A percentile compares a stretch with the other conserved stretches of the same genome.
Evolutionary conservation across 2,888 invertebrate genomes (phyloP).

Genomic region (Ctenicera cuprea): DNA sequence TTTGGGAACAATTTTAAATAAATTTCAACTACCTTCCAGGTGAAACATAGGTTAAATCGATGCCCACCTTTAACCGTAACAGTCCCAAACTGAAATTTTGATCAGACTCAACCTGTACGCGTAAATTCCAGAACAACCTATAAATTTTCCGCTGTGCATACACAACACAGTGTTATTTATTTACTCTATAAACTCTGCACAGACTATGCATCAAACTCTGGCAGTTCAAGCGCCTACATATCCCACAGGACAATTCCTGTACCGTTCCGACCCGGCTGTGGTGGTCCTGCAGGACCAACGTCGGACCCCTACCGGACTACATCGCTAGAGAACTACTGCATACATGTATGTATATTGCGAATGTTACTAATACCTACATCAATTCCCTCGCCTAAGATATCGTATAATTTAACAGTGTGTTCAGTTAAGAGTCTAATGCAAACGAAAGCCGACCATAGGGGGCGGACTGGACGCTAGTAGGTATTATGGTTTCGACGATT

Average conservation of each 20-base stretch:
- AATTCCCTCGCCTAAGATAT: constrained; percentile 36
- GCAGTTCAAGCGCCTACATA: constrained; percentile 57
- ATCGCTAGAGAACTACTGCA: constrained; percentile 36
- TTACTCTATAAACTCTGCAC: constrained; percentile 52
- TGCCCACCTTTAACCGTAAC: not conserved
- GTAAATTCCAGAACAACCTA: constrained; percentile 28
- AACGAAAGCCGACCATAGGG: not conserved
- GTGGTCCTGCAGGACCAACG: constrained; percentile 40
- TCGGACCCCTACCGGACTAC: constrained; percentile 54
- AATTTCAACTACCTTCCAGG: too few species aligned
- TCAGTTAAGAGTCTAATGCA: constrained; percentile 18
- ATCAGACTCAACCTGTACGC: constrained; percentile 23
- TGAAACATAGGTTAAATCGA: too few species aligned
- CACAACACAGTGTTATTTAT: constrained; percentile 45
- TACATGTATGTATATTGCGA: constrained; percentile 28
- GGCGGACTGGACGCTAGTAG: too few species aligned
- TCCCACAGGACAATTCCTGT: constrained; percentile 59
- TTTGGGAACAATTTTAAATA: too few species aligned
- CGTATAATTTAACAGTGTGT: constrained; percentile 37
- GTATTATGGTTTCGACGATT: not conserved
- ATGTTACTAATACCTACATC: constrained; percentile 33
- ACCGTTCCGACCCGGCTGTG: constrained; percentile 48
- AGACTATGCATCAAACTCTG: constrained; percentile 59
- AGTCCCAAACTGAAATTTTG: constrained; percentile 27
- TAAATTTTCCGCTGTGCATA: constrained; percentile 45